phyloP scores from a whole-genome alignment of 2,113 vertebrate genomes.

The Pavo muticus region DNA sequence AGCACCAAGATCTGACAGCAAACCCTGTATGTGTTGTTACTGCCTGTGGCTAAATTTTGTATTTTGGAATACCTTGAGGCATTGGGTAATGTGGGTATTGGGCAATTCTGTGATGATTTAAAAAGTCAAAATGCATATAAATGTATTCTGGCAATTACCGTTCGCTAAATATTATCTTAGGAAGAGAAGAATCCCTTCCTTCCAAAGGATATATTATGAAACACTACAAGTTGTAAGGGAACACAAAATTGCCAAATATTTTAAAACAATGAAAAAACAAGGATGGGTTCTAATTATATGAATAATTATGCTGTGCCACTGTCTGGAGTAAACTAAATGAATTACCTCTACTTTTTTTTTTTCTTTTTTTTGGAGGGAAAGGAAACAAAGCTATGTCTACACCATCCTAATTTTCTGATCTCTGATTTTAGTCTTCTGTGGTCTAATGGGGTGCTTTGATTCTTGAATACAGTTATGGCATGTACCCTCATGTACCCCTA shows the following conservation, averaged over 20 bases:
- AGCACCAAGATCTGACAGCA: conserved; percentile 55
- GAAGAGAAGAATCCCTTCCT: neutral
- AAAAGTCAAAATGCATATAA: neutral
- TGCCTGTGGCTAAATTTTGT: conserved; percentile 35
- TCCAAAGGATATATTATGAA: neutral
- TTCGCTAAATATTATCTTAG: neutral
- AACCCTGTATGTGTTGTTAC: conserved; percentile 33
- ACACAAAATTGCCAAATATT: conserved; percentile 8
- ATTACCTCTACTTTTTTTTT: neutral
- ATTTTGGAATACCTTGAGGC: conserved; percentile 27
- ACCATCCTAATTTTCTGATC: neutral
- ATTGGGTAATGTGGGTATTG: neutral
- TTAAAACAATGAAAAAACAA: neutral
- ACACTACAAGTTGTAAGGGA: neutral
- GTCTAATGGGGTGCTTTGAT: neutral
- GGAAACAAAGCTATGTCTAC: neutral
- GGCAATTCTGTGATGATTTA: neutral
- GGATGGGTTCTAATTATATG: neutral
- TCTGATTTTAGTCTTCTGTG: neutral
- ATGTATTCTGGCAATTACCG: neutral
- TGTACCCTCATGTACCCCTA: neutral
- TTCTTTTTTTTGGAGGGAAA: neutral
- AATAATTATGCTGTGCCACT: neutral
- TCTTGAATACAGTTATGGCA: neutral
- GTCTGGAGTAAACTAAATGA: neutral